These are phyloP conservation scores for Rallus limicola DNA, from an alignment of 2,113 vertebrate species.

Conservation along the genomic window DNA sequence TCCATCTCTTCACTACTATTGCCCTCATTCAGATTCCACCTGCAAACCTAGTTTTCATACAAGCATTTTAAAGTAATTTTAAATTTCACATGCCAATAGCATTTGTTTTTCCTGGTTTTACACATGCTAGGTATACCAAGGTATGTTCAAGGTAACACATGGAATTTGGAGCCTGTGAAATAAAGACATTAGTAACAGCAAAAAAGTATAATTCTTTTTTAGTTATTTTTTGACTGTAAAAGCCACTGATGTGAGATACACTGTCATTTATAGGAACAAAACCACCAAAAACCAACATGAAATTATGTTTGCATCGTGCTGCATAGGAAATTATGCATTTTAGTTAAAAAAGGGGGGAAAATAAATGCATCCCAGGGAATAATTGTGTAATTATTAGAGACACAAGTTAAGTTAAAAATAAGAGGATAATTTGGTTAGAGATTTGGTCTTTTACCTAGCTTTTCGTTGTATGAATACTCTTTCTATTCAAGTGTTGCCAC, in stretches of 20 bases:
- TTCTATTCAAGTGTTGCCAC: background rate
- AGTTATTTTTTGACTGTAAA: background rate
- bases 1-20: background rate
- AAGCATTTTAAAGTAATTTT: background rate
- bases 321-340: background rate
- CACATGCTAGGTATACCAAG: background rate
- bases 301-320: background rate
- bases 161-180: background rate
- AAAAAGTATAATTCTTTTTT: background rate
- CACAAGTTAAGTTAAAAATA: background rate
- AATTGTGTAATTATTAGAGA: background rate
- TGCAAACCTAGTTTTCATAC: background rate
- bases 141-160: background rate
- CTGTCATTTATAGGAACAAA: background rate
- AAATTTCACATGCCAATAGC: background rate
- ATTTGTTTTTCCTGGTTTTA: background rate
- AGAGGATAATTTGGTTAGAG: background rate
- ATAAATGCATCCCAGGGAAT: background rate
- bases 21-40: background rate
- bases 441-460: background rate
- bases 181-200: background rate
- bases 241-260: background rate
- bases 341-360: background rate
- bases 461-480: rapidly evolving
- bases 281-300: background rate